Base-by-base conservation (phyloP, 2,797 vertebrate genomes). In the Anisognathus igniventris region DNA sequence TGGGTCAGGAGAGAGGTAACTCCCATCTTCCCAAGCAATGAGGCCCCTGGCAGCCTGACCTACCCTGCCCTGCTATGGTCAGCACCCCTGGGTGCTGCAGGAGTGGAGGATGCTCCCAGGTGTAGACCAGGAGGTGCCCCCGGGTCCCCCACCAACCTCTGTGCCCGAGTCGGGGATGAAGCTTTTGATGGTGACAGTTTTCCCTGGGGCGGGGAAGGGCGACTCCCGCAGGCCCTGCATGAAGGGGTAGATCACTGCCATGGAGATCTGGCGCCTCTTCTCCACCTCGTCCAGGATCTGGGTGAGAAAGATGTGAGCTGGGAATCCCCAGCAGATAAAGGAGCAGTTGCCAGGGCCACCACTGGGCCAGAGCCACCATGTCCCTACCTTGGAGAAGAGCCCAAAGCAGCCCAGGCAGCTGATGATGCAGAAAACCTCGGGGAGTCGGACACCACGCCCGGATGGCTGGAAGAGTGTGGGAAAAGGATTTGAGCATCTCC, bases 211-310 rank as follows among this genome's bases (percentile, higher is more conserved):
- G 4, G 99, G 99, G 95, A 99, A 99, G 14, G 98, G 92, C 0
- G 98, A 98, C 95, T 99, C 99, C 64, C 99, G 97, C 28, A 99
- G 98, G 76, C 99, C 99, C 96, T 99, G 99, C 99, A 99, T 99
- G 97, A 99, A 99, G 12, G 99, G 99, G 95, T 99, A 99, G 82
- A 99, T 99, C 97, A 99, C 99, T 0, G 99, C 99, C 98, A 98
- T 97, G 95, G 99, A 98, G 90, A 99, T 99, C 97, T 99, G 99
- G 40, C 99, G 98, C 27, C 99, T 97, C 97, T 99, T 99, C 97
- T 99, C 99, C 92, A 99, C 99, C 96, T 99, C 99, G 0, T 99
- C 99, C 83, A 99, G 98, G 94, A 99, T 99, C 99, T 99, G 71
- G 5, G 33, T 12, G 37, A 70, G 31, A 33, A 21, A 14, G 23